Conservation (phyloP, 2,888 invertebrate genomes). For the Drosophila limbata region DNA sequence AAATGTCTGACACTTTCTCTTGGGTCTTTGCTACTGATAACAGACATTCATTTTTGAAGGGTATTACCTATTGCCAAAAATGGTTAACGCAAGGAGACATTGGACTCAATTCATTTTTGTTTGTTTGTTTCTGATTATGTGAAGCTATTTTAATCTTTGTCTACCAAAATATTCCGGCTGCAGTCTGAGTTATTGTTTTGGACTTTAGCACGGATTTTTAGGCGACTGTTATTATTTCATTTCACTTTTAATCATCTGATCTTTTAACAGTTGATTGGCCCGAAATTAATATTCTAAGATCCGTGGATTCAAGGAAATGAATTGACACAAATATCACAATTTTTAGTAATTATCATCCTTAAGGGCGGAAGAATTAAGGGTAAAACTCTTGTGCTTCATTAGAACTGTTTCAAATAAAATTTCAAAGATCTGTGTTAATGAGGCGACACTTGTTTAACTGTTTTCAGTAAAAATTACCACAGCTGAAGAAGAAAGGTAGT, state of each 20-base stretch:
- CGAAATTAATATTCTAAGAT: background rate
- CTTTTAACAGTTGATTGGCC: background rate
- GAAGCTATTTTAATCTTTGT: slow-evolving; percentile 4
- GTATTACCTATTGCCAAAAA: slow-evolving; percentile 15
- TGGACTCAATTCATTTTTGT: background rate
- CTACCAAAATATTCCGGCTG: slow-evolving; percentile 1
- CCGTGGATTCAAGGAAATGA: background rate
- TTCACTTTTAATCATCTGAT: background rate
- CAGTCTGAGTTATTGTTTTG: background rate
- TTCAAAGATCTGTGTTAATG: no score
- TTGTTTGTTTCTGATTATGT: slow-evolving; percentile 4
- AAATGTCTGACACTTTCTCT: slow-evolving; percentile 45
- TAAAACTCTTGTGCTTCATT: no score
- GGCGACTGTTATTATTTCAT: slow-evolving; percentile 2
- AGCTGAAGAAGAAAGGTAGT: no score
- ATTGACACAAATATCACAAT: no score
- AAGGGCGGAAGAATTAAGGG: no score
- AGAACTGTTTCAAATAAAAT: no score
- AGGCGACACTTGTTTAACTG: no score
- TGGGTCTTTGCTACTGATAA: slow-evolving; percentile 31
- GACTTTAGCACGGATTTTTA: background rate
- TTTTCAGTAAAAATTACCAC: no score
- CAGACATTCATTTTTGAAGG: slow-evolving; percentile 3
- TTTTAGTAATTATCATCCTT: no score
- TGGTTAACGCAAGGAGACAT: slow-evolving; percentile 7